Percentiles rank a stretch among this genome's conserved stretches.
Evolutionary conservation across 1,140 invertebrate species (phyloP).

Genomic region (Gonioctena quinquepunctata): DNA sequence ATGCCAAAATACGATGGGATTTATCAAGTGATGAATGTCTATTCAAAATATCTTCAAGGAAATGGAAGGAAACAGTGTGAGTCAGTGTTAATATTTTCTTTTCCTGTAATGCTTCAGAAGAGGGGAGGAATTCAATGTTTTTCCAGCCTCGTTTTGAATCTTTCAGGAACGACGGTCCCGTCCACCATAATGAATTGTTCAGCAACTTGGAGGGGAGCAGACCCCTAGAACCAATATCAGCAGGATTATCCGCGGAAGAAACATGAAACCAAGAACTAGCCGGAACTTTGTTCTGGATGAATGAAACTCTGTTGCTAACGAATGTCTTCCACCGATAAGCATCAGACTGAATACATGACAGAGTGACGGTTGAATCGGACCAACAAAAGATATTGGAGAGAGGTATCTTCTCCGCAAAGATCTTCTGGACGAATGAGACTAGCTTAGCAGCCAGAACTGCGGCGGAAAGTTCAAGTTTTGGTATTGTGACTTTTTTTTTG

Average conservation of each 20-base stretch:
- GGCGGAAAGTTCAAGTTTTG: constrained; percentile 54
- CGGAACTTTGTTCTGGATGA: constrained; percentile 35
- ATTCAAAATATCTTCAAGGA: not conserved
- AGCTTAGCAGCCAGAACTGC: constrained; percentile 51
- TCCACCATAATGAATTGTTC: constrained; percentile 19
- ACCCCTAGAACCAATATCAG: constrained; percentile 55
- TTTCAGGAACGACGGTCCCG: too few relatives aligned
- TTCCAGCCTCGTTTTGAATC: too few relatives aligned
- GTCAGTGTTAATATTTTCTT: not conserved
- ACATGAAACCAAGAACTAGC: constrained; percentile 48
- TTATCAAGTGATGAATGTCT: not conserved
- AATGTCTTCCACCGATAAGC: constrained; percentile 25
- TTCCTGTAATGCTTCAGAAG: too few relatives aligned
- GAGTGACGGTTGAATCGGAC: constrained; percentile 27
- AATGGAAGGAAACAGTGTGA: too few relatives aligned
- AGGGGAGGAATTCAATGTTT: too few relatives aligned
- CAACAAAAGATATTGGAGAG: constrained; percentile 20
- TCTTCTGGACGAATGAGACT: too few relatives aligned
- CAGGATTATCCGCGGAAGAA: constrained; percentile 48
- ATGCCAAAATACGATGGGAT: not conserved
- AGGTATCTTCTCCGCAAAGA: too few relatives aligned
- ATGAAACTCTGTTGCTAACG: constrained; percentile 18
- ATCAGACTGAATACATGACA: constrained; percentile 23
- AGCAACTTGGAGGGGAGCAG: constrained; percentile 27
- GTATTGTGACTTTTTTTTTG: constrained; percentile 49